phyloP scores from a whole-genome alignment of 1,140 invertebrate genomes.

The Formica selysi region DNA sequence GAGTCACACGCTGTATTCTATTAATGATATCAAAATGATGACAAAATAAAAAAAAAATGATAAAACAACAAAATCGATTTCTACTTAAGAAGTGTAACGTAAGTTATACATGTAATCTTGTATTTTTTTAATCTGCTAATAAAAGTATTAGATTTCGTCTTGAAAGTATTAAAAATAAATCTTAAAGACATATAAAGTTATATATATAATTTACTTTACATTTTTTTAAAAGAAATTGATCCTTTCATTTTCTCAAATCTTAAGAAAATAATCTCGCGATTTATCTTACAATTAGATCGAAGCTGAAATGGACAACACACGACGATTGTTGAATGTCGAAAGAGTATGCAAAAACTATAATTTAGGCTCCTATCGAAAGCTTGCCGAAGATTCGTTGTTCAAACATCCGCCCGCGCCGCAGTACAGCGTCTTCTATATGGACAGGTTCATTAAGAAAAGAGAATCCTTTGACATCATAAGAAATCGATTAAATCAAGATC shows the following conservation, averaged over 20 bases:
- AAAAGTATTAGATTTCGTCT: too few species aligned
- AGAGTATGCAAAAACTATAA: conserved; percentile 84
- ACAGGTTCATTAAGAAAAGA: conserved; percentile 79
- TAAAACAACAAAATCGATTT: background rate
- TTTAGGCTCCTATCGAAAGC: conserved; percentile 82
- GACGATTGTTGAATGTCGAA: conserved; percentile 78
- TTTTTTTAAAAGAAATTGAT: too few species aligned
- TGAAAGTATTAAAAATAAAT: too few species aligned
- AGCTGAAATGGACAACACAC: conserved; percentile 77
- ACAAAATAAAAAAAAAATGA: background rate
- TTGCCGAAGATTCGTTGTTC: conserved; percentile 71
- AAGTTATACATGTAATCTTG: too few species aligned
- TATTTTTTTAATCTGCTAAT: too few species aligned
- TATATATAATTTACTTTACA: too few species aligned
- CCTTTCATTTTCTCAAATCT: background rate
- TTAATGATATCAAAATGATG: too few species aligned
- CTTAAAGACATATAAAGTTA: too few species aligned
- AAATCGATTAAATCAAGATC: conserved; percentile 8
- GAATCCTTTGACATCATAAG: background rate
- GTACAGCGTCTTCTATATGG: conserved; percentile 86
- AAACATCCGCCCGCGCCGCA: conserved; percentile 87
- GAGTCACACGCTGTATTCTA: conserved; percentile 6
- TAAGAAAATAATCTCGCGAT: background rate
- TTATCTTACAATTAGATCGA: conserved; percentile 72
- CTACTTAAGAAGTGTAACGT: too few species aligned